Evolutionary conservation across 1,140 invertebrate genomes (phyloP), one percentile per base, ranked within the genome.

Genomic region (Cyphomyrmex costatus): DNA sequence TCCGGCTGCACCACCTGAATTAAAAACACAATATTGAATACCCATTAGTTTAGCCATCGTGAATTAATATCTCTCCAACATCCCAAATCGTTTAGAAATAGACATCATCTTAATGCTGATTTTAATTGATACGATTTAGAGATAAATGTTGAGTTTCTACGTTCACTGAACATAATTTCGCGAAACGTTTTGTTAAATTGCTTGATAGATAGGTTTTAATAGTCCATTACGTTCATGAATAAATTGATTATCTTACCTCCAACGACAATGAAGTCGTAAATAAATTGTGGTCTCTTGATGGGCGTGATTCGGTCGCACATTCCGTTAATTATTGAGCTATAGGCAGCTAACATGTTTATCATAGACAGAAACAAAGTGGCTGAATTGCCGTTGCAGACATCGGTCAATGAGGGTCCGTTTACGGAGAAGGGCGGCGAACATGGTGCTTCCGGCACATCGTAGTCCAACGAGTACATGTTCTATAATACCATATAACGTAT

Each of bases 221-320:
- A 12, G 24, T 5, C 10, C 36, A 36, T 70, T 80, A 36, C 36
- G 2, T 53, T 53, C 27, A 73, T 14, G 46, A 1, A 6, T 53
- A 49, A 6, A 33, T 79, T 66, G 36, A 94, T 91, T 27, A 95
- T 95, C 96, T 96, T 96, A 76, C 96, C 97, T 6, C 98, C 98
- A 65, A 98, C 96, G 19, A 98, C 96, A 86, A 98, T 97, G 94
- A 98, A 98, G 94, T 98, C 97, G 92, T 98, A 98, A 79, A 85
- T 89, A 2, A 6, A 0, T 14, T 87, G 87, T 0, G 94, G 94
- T 0, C 6, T 66, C 0, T 63, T 14, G 49, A 88, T 61, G 0
- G 94, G 93, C 0, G 6, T 77, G 0, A 95, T 87, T 30, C 95
- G 91, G 2, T 92, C 85, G 74, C 95, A 95, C 2, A 93, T 89